Evolutionary conservation across 2,797 vertebrate species (phyloP).

Genomic region (Danio kyathit): DNA sequence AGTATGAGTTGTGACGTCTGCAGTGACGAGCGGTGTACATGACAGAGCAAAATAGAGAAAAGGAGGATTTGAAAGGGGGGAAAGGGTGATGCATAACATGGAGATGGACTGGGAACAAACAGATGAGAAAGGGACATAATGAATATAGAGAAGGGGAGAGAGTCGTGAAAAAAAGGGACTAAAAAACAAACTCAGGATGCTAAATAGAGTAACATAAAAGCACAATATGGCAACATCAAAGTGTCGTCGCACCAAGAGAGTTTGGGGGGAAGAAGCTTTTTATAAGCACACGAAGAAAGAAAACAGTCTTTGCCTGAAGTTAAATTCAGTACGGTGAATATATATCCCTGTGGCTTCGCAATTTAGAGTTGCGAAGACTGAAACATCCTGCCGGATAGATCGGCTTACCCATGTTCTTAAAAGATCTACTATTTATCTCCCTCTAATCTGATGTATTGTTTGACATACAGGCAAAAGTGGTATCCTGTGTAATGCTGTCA

Average conservation of each 20-base stretch:
- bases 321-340: conserved; percentile 56
- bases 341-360: conserved; percentile 47
- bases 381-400: conserved; percentile 36
- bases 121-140: conserved; percentile 2
- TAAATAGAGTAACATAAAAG: conserved; percentile 56
- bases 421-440: conserved; percentile 48
- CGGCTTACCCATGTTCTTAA: conserved; percentile 56
- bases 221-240: conserved; percentile 63
- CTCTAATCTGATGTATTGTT: conserved; percentile 20
- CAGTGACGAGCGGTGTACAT: conserved; percentile 2
- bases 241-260: conserved; percentile 60
- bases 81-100: conserved; percentile 26
- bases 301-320: conserved; percentile 55
- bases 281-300: conserved; percentile 53
- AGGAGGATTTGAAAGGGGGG: conserved; percentile 8
- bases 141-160: neutral
- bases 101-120: conserved; percentile 15
- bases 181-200: conserved; percentile 46
- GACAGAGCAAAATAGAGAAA: conserved; percentile 3
- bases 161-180: neutral
- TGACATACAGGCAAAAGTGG: conserved; percentile 15
- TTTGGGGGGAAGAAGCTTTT: conserved; percentile 56
- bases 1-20: conserved; percentile 24
- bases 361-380: conserved; percentile 54
- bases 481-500: neutral